Conservation (phyloP, 2,888 invertebrate genomes). For the Chalcis sispes region DNA sequence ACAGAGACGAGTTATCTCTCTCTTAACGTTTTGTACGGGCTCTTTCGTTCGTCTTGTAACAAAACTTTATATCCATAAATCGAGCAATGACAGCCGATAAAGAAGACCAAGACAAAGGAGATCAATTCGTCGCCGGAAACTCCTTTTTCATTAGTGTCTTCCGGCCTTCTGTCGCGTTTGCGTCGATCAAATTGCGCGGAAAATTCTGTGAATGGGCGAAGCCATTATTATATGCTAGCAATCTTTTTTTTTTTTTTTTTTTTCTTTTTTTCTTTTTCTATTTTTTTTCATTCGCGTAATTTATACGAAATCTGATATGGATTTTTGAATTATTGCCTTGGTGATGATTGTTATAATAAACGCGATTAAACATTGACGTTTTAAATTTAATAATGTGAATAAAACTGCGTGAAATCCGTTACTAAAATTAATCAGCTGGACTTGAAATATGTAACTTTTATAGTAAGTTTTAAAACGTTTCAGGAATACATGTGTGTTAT, state of each 20-base stretch:
- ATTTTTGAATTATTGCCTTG: too few species aligned
- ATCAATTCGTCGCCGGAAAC: slow-evolving; percentile 43
- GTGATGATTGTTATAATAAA: too few species aligned
- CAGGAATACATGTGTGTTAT: too few species aligned
- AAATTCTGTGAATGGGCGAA: slow-evolving; percentile 32
- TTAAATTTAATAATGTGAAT: too few species aligned
- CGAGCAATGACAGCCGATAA: slow-evolving; percentile 39
- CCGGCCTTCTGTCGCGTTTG: slow-evolving; percentile 19
- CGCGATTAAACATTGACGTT: too few species aligned
- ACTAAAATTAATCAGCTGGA: too few species aligned
- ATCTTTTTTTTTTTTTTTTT: slow-evolving; percentile 1
- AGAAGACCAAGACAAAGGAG: slow-evolving; percentile 40
- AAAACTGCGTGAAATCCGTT: too few species aligned
- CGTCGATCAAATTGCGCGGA: slow-evolving; percentile 32
- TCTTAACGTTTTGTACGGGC: neutral
- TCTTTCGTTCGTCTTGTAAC: neutral
- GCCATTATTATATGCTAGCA: slow-evolving; percentile 22
- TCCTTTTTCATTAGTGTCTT: slow-evolving; percentile 45
- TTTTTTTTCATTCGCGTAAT: too few species aligned
- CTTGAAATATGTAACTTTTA: too few species aligned
- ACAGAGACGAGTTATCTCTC: neutral
- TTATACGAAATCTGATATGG: too few species aligned
- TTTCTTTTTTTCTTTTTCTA: too few species aligned
- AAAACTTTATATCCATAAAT: slow-evolving; percentile 1
- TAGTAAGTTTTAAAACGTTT: too few species aligned